Conservation (phyloP, 2,113 vertebrate genomes). For the Strix uralensis region DNA sequence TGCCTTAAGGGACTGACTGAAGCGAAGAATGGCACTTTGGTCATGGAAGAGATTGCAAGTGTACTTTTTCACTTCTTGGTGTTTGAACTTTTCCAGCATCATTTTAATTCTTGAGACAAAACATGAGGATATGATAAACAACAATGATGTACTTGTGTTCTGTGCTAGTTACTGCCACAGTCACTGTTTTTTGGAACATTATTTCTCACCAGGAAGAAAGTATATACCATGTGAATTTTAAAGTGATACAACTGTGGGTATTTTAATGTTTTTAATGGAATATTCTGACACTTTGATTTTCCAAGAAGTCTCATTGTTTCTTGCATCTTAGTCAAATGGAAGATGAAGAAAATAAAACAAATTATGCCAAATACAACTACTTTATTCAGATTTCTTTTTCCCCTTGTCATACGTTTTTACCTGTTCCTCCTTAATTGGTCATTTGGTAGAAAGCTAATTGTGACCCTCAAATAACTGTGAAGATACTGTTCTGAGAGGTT, state of each 20-base stretch:
- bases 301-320: not conserved
- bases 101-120: not conserved
- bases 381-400: not conserved
- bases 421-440: not conserved
- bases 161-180: not conserved
- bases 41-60: not conserved
- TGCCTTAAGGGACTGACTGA: not conserved
- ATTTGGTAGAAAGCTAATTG: not conserved
- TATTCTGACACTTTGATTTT: not conserved
- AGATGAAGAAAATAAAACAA: not conserved
- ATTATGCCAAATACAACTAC: not conserved
- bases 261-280: not conserved
- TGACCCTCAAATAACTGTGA: not conserved
- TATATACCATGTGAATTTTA: not conserved
- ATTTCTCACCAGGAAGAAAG: not conserved
- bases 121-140: not conserved
- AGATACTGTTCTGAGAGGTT: not conserved
- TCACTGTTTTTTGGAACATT: not conserved
- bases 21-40: not conserved
- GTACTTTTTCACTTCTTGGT: not conserved
- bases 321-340: not conserved
- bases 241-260: not conserved
- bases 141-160: not conserved
- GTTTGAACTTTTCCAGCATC: not conserved
- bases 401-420: not conserved